Conservation (phyloP, 2,797 vertebrate genomes). For the Chelonia mydas region DNA sequence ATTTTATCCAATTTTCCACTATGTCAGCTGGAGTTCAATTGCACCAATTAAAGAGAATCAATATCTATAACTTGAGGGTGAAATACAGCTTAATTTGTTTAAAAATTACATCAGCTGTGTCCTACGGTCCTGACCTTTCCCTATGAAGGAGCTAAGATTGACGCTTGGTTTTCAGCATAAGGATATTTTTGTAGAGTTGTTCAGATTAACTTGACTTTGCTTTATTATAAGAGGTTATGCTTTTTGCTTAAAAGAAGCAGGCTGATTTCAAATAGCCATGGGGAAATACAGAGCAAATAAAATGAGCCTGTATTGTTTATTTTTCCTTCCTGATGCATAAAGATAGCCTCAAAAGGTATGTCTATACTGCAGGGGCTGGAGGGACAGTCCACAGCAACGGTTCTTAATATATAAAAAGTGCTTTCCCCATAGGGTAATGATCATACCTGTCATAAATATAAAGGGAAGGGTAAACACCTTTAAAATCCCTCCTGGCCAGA, state of each 20-base stretch:
- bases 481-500: too few relatives aligned
- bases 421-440: too few relatives aligned
- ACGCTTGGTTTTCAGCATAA: neutral
- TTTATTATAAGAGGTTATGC: neutral
- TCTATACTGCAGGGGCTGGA: neutral
- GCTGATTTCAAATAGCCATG: neutral
- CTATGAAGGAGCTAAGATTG: neutral
- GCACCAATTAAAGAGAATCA: conserved; percentile 12
- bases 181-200: neutral
- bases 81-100: conserved; percentile 22
- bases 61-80: conserved; percentile 36
- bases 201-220: neutral
- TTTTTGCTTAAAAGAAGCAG: neutral
- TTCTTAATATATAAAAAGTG: too few relatives aligned
- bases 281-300: neutral
- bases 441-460: too few relatives aligned
- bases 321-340: neutral
- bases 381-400: neutral
- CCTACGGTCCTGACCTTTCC: neutral
- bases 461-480: too few relatives aligned
- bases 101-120: conserved; percentile 46
- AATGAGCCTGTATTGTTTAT: neutral
- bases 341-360: neutral
- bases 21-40: conserved; percentile 44
- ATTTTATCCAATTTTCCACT: conserved; percentile 66